Evolutionary conservation across 2,888 invertebrate species (phyloP).

Genomic region (Eilema griseolum): DNA sequence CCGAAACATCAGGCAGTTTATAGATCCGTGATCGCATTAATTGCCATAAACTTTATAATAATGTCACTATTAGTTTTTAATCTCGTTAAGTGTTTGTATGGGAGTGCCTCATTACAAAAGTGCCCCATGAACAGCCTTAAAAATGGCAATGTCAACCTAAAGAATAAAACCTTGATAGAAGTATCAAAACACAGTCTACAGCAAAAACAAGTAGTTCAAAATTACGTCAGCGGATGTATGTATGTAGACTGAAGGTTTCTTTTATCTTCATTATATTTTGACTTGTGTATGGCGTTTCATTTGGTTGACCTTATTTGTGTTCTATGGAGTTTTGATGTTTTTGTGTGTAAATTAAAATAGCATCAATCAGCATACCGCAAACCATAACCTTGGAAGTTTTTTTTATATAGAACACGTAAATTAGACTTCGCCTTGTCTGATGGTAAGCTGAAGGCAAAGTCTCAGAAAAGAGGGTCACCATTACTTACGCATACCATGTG

Average conservation of each 20-base stretch:
- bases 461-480: too few relatives aligned
- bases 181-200: slow-evolving; percentile 28
- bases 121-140: slow-evolving; percentile 59
- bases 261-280: slow-evolving; percentile 44
- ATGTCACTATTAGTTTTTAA: slow-evolving; percentile 52
- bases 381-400: not conserved
- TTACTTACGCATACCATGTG: too few relatives aligned
- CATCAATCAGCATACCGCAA: not conserved
- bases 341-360: slow-evolving; percentile 53
- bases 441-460: too few relatives aligned
- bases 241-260: slow-evolving; percentile 31
- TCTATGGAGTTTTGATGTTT: slow-evolving; percentile 47
- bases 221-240: slow-evolving; percentile 31
- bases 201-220: slow-evolving; percentile 34
- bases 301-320: slow-evolving; percentile 52
- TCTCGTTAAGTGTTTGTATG: slow-evolving; percentile 59
- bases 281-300: slow-evolving; percentile 38
- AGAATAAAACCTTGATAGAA: slow-evolving; percentile 24
- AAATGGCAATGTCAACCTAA: slow-evolving; percentile 18
- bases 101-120: slow-evolving; percentile 58
- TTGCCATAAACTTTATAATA: not conserved
- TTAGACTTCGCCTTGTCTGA: too few relatives aligned
- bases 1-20: too few relatives aligned
- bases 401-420: too few relatives aligned
- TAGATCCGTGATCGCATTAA: not conserved